Percentiles rank a stretch among this genome's conserved stretches.
phyloP scores from a whole-genome alignment of 2,113 vertebrate genomes.

The Gopherus evgoodei region DNA sequence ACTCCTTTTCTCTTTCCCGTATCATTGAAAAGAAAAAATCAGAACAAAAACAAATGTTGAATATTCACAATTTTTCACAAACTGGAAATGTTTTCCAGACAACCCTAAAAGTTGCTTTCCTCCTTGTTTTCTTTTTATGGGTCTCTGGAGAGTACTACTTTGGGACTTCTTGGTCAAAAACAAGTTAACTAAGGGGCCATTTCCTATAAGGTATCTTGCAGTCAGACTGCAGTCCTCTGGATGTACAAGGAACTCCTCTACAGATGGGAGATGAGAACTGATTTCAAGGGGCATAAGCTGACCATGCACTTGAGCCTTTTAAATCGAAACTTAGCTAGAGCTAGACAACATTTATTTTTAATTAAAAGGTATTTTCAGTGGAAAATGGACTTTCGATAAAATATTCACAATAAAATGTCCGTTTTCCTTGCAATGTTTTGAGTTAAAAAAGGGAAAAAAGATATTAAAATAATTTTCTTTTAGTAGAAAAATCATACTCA shows the following conservation, averaged over 20 bases:
- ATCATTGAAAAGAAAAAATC: no score
- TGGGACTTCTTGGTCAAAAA: background rate
- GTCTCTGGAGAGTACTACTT: background rate
- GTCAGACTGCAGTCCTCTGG: background rate
- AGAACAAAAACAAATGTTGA: no score
- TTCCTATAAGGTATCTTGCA: background rate
- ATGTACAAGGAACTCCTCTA: background rate
- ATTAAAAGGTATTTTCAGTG: background rate
- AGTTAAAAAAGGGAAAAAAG: background rate
- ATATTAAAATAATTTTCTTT: background rate
- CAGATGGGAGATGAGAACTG: background rate
- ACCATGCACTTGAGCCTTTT: fast-evolving
- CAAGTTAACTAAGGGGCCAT: background rate
- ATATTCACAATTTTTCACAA: no score
- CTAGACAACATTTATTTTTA: background rate
- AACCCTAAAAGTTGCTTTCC: no score
- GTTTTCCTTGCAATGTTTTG: background rate
- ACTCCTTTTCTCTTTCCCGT: no score
- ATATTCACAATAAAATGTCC: background rate
- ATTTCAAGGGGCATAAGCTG: background rate
- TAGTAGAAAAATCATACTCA: background rate
- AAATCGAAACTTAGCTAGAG: background rate
- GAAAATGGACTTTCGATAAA: background rate
- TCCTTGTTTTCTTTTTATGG: fast-evolving
- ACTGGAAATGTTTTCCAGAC: no score